phyloP scores from a whole-genome alignment of 2,113 vertebrate species.

The Albula goreensis region DNA sequence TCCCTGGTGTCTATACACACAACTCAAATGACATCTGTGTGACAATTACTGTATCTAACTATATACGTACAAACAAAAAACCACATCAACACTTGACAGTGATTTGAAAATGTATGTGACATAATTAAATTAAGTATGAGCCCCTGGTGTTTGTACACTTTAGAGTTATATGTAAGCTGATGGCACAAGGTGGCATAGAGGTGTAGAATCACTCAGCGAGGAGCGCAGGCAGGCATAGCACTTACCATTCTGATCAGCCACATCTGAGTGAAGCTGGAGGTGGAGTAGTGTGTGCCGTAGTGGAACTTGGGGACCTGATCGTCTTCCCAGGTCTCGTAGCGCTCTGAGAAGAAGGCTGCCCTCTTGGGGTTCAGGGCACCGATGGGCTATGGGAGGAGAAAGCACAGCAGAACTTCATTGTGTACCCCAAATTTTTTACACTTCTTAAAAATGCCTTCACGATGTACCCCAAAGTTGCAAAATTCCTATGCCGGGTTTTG shows the following conservation, averaged over 20 bases:
- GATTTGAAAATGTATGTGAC: too few species aligned
- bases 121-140: too few species aligned
- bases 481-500: too few species aligned
- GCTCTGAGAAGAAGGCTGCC: constrained; percentile 90
- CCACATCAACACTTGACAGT: too few species aligned
- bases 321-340: constrained; percentile 94
- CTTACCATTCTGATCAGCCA: constrained; percentile 96
- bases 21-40: too few species aligned
- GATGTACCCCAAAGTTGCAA: not conserved
- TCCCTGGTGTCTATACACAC: too few species aligned
- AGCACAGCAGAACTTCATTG: not conserved
- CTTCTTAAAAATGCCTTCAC: not conserved
- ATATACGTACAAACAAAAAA: too few species aligned
- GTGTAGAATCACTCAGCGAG: not conserved
- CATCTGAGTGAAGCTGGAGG: constrained; percentile 89
- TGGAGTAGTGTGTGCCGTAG: constrained; percentile 98
- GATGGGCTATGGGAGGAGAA: constrained; percentile 73
- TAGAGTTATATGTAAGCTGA: not conserved
- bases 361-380: constrained; percentile 97
- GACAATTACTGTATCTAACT: too few species aligned
- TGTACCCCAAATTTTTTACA: too few species aligned
- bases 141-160: too few species aligned
- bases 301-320: constrained; percentile 97
- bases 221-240: constrained; percentile 25
- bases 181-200: not conserved